These are phyloP conservation scores for Archegozetes longisetosus DNA, from an alignment of 1,140 invertebrate genomes.

Conservation along the genomic window DNA sequence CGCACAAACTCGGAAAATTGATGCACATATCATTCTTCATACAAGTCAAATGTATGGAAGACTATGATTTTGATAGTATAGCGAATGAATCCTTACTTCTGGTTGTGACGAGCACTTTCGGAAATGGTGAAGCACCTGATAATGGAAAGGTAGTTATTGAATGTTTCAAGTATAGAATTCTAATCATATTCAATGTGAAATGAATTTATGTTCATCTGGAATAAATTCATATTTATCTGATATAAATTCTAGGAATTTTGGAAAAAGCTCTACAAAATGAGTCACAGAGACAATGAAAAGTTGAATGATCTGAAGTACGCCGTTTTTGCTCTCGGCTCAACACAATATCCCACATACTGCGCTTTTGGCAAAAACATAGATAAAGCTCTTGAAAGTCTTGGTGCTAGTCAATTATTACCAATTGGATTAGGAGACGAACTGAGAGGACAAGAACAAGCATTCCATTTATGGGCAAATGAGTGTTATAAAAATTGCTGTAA, in stretches of 20 bases:
- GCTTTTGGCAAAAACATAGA: constrained; percentile 21
- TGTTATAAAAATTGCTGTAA: constrained; percentile 4
- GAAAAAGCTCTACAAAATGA: neutral
- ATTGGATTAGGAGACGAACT: constrained; percentile 20
- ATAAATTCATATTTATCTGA: too few relatives aligned
- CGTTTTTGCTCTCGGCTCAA: constrained; percentile 21
- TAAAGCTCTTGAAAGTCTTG: constrained; percentile 12
- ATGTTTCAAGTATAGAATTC: too few relatives aligned
- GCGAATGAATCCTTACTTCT: constrained; percentile 26
- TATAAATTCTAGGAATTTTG: neutral
- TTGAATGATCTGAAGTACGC: constrained; percentile 10
- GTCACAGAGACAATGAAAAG: constrained; percentile 1
- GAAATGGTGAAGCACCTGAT: constrained; percentile 30
- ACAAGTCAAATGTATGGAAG: constrained; percentile 27
- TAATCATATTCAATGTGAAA: neutral
- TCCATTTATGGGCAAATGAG: constrained; percentile 15
- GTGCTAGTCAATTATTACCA: constrained; percentile 12
- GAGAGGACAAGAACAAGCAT: constrained; percentile 20
- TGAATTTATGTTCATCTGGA: too few relatives aligned
- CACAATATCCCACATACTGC: constrained; percentile 20
- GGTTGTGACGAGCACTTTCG: constrained; percentile 29
- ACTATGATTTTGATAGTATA: constrained; percentile 26
- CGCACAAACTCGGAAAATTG: constrained; percentile 23
- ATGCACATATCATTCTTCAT: constrained; percentile 25
- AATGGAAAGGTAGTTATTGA: constrained; percentile 30